These are phyloP conservation scores for Portevinia maculata DNA, from an alignment of 2,888 invertebrate species.

Conservation along the genomic window DNA sequence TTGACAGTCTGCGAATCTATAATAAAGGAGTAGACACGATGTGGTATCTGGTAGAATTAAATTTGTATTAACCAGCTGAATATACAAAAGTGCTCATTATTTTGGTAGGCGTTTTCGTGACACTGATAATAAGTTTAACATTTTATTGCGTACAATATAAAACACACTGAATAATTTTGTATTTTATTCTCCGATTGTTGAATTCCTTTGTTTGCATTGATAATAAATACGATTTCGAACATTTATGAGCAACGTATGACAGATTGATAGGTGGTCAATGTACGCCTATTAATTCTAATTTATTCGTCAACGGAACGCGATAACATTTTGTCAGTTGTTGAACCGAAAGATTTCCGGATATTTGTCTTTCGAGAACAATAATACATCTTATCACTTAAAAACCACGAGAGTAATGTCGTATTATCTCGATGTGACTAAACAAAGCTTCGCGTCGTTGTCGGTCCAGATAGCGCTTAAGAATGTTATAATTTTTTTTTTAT, in stretches of 20 bases:
- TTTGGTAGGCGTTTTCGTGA: constrained; percentile 40
- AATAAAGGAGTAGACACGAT: constrained; percentile 24
- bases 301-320: constrained; percentile 21
- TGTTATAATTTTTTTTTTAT: constrained; percentile 16
- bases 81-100: constrained; percentile 1
- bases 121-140: constrained; percentile 24
- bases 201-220: constrained; percentile 17
- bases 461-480: constrained; percentile 35
- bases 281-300: constrained; percentile 45
- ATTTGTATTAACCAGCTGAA: constrained; percentile 1
- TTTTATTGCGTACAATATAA: constrained; percentile 6
- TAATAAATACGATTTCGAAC: constrained; percentile 14
- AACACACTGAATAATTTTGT: constrained; percentile 1
- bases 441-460: constrained; percentile 16
- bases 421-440: constrained; percentile 53
- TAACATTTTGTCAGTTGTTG: constrained; percentile 27
- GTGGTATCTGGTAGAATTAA: constrained; percentile 16
- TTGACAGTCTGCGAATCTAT: constrained; percentile 48
- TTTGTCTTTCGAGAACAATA: constrained; percentile 36
- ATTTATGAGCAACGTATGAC: constrained; percentile 14
- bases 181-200: neutral
- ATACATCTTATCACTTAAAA: constrained; percentile 32
- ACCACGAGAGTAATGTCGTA: constrained; percentile 16
- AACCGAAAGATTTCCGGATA: constrained; percentile 36
- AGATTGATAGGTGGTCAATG: constrained; percentile 62